These are phyloP conservation scores for Eolophus roseicapilla DNA, from an alignment of 2,113 vertebrate genomes.

Conservation along the genomic window DNA sequence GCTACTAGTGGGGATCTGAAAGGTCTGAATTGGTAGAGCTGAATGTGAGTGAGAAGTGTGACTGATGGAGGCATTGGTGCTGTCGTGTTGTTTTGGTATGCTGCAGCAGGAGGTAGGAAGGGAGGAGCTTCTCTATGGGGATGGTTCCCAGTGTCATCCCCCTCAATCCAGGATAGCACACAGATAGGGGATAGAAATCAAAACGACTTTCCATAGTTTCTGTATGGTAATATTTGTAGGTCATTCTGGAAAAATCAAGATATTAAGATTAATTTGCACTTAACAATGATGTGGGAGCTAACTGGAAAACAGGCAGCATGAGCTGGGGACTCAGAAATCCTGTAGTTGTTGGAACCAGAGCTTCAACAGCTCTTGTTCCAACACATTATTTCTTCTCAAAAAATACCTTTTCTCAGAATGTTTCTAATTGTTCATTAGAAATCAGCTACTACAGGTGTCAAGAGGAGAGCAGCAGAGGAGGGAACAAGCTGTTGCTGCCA, in stretches of 20 bases:
- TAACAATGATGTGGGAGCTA: neutral
- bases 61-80: neutral
- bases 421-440: neutral
- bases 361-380: no score
- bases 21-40: neutral
- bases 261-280: neutral
- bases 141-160: neutral
- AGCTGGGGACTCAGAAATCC: neutral
- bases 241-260: neutral
- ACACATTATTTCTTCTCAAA: neutral
- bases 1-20: neutral
- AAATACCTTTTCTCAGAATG: neutral
- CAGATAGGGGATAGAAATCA: neutral
- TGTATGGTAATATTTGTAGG: neutral
- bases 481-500: neutral
- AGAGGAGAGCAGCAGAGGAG: neutral
- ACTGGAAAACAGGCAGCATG: neutral
- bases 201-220: neutral
- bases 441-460: neutral
- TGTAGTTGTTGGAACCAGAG: neutral
- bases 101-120: neutral
- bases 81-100: neutral
- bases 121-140: neutral
- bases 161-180: rapidly evolving
- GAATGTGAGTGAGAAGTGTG: neutral